Evolutionary conservation across 2,888 invertebrate genomes (phyloP), one percentile per base, ranked within the genome.

Genomic region (Keiferia lycopersicella): DNA sequence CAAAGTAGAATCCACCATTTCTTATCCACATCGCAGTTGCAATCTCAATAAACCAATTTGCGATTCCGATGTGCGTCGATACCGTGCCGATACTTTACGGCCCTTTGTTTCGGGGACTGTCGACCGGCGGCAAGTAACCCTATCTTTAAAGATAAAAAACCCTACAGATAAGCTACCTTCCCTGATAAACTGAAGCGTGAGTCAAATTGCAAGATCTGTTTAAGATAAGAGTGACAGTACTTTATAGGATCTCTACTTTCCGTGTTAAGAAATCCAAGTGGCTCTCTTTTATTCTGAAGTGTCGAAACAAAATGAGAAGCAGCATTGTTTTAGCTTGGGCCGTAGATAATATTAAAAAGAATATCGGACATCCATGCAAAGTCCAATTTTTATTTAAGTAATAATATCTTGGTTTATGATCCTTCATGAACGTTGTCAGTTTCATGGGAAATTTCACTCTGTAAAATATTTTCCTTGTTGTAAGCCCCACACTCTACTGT

Each of bases 21-120:
- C 77, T 80, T 82, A 76, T 76, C 76, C 70, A 71, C 78, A 79
- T 77, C 78, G 79, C 73, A 68, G 80, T 76, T 80, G 80, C 85
- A 83, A 83, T 84, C 84, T 83, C 87, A 86, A 87, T 88, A 87
- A 88, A 87, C 84, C 86, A 87, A 88, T 87, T 88, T 84, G 86
- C 80, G 83, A 83, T 77, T 79, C 73, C 73, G 75, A 76, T 75
- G 75, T 68, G 67, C 68, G 67, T 69, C 68, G 67, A 70, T 77
- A 76, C 73, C 53, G 70, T 65, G 73, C 73, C 71, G 71, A 70
- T 80, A 73, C 72, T 79, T 82, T 82, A 80, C 79, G 73, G 73
- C 67, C 77, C 76, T 82, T 74, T 66, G 66, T 66, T 64, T 66
- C 58, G 64, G 64, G 22, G 26, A 50, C 60, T 60, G 60, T 58